These are phyloP conservation scores for Noctilio leporinus DNA, from an alignment of 2,113 vertebrate genomes.

Conservation along the genomic window DNA sequence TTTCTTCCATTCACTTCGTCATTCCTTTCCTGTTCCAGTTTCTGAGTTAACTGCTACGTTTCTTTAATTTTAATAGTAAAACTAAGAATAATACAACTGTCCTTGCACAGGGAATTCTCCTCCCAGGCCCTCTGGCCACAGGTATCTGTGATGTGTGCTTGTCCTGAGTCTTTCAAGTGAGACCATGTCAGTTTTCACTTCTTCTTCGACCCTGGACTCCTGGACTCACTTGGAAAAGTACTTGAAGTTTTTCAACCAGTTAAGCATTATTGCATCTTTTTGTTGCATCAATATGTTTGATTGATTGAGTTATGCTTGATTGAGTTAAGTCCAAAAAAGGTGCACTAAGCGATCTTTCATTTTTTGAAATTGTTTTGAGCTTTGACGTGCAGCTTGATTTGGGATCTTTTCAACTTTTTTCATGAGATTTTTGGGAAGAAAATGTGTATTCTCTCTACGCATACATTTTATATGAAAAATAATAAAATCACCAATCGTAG, in stretches of 20 bases:
- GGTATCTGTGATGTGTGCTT: background rate
- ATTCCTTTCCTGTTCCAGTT: background rate
- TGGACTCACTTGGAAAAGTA: background rate
- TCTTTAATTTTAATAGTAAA: background rate
- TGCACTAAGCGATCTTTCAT: background rate
- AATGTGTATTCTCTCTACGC: background rate
- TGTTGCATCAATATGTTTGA: background rate
- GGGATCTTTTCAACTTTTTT: background rate
- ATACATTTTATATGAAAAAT: background rate
- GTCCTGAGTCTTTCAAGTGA: background rate
- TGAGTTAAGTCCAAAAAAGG: background rate
- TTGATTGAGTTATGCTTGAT: too few relatives aligned
- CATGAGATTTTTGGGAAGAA: background rate
- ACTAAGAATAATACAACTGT: background rate
- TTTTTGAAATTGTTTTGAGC: background rate
- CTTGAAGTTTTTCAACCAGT: accelerated
- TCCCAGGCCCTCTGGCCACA: accelerated
- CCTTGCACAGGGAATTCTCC: too few relatives aligned
- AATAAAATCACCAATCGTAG: background rate
- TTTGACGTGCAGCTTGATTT: background rate
- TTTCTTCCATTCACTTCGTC: background rate
- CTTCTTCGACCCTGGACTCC: background rate
- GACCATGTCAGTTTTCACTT: background rate
- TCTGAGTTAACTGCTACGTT: background rate
- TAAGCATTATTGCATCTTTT: background rate